Conservation (phyloP, 2,888 invertebrate genomes). For the Cinara cedri region DNA sequence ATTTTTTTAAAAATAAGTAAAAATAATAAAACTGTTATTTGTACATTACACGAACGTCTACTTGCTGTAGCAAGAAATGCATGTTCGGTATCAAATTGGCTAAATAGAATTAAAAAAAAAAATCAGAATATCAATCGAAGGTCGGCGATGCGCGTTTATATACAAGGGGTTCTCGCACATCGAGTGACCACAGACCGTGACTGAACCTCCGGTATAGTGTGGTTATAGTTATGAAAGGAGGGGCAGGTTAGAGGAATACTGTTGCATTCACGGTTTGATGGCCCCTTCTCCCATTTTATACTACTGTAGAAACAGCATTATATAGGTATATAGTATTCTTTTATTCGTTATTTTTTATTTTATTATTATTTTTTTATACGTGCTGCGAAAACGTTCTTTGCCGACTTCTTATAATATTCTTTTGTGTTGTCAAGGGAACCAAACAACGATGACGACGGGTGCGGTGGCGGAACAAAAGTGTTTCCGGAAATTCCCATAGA, state of each 20-base stretch:
- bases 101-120: slow-evolving; percentile 12
- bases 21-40: background rate
- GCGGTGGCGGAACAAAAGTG: slow-evolving; percentile 48
- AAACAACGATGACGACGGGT: background rate
- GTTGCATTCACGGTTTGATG: slow-evolving; percentile 47
- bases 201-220: slow-evolving; percentile 18
- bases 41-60: background rate
- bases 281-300: background rate
- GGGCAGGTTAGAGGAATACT: slow-evolving; percentile 31
- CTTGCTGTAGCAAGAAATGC: background rate
- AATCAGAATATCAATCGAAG: slow-evolving; percentile 47
- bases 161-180: slow-evolving; percentile 39
- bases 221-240: background rate
- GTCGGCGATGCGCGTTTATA: slow-evolving; percentile 25
- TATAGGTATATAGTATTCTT: background rate
- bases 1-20: background rate
- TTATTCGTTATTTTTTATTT: slow-evolving; percentile 29
- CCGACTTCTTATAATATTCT: slow-evolving; percentile 20
- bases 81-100: background rate
- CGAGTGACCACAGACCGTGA: slow-evolving; percentile 51
- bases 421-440: slow-evolving; percentile 51
- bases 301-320: background rate
- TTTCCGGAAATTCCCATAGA: slow-evolving; percentile 50
- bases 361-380: slow-evolving; percentile 11
- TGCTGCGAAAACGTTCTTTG: slow-evolving; percentile 36